Evolutionary conservation across 2,888 invertebrate species (phyloP).

Genomic region (Furcula furcula): DNA sequence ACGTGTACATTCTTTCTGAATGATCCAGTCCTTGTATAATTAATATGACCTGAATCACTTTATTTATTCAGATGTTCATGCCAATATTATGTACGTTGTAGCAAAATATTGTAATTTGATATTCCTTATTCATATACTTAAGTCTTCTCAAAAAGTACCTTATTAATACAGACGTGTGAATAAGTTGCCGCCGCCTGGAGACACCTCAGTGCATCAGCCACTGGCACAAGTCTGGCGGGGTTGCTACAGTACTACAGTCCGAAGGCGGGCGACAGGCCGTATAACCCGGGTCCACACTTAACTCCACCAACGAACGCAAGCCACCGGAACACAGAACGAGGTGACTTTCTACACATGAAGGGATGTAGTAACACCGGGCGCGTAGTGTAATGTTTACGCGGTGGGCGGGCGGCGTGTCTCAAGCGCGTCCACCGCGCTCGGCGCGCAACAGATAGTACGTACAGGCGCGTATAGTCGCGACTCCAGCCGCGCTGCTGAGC

Average conservation of each 20-base stretch:
- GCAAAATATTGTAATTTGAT: neutral
- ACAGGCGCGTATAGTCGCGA: slow-evolving; percentile 47
- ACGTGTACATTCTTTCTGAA: too few species aligned
- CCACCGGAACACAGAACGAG: slow-evolving; percentile 38
- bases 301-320: slow-evolving; percentile 44
- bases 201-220: slow-evolving; percentile 50
- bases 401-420: slow-evolving; percentile 45
- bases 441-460: slow-evolving; percentile 70
- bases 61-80: neutral
- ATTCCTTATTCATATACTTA: neutral
- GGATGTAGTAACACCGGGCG: slow-evolving; percentile 34
- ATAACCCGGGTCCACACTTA: slow-evolving; percentile 50
- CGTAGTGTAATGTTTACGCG: slow-evolving; percentile 65
- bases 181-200: slow-evolving; percentile 17
- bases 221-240: slow-evolving; percentile 45
- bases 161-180: slow-evolving; percentile 12
- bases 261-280: slow-evolving; percentile 63
- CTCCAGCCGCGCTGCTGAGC: slow-evolving; percentile 30
- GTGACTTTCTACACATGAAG: slow-evolving; percentile 32
- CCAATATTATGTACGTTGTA: too few species aligned
- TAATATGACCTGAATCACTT: too few species aligned
- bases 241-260: slow-evolving; percentile 68
- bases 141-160: slow-evolving; percentile 15
- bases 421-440: slow-evolving; percentile 67
- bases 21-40: too few species aligned